Percentiles rank a stretch among this genome's conserved stretches.
Conservation (phyloP, 2,113 vertebrate genomes). For the Suricata suricatta region DNA sequence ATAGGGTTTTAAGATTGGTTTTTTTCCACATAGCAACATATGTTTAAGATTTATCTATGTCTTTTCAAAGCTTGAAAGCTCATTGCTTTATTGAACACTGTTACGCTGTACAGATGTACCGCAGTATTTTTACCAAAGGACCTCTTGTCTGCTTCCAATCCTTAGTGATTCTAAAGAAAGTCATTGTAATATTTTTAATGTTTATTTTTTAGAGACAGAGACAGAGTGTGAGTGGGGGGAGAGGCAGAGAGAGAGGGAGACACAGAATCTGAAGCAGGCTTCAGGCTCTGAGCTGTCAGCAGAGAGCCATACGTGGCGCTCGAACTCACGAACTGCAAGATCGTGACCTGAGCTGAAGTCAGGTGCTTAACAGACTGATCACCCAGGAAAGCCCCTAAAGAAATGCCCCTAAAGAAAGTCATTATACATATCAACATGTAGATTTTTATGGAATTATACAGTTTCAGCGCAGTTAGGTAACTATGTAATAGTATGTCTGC, state of each 20-base stretch:
- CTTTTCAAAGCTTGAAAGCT: background rate
- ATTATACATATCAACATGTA: background rate
- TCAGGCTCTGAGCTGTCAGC: too few species aligned
- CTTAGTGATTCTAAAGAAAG: background rate
- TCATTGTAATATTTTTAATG: background rate
- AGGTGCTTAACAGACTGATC: too few species aligned
- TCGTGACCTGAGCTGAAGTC: too few species aligned
- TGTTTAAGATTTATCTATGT: background rate
- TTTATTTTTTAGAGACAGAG: too few species aligned
- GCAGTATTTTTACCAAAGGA: background rate
- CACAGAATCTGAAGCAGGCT: too few species aligned
- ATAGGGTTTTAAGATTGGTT: background rate
- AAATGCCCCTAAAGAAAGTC: background rate
- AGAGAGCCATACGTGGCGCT: too few species aligned
- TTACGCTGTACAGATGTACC: background rate
- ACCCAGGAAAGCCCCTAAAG: too few species aligned
- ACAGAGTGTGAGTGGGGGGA: too few species aligned
- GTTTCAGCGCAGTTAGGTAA: background rate
- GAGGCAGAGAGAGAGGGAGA: too few species aligned
- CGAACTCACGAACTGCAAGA: too few species aligned
- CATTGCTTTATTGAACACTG: background rate
- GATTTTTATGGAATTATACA: background rate
- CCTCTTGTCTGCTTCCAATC: background rate
- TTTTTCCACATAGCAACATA: background rate
- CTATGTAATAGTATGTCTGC: background rate